A percentile compares a stretch with the other conserved stretches of the same genome.
Conservation (phyloP, 2,888 invertebrate species). For the Phlogophora meticulosa region DNA sequence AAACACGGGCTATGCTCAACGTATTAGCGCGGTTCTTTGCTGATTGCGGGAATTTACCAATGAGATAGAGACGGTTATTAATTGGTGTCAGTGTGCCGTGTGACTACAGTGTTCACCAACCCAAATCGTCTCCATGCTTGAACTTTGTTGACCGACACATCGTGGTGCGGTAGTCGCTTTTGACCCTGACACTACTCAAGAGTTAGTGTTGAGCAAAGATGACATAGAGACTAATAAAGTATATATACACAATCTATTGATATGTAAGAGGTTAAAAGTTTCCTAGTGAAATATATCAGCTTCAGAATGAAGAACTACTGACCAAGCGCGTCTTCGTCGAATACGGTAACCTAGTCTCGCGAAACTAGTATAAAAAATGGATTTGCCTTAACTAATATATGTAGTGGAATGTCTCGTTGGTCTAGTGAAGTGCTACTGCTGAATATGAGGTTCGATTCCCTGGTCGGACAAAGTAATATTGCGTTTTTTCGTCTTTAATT, state of each 20-base stretch:
- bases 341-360: background rate
- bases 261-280: conserved; percentile 69
- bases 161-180: conserved; percentile 40
- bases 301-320: background rate
- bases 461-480: too few relatives aligned
- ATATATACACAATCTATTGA: conserved; percentile 68
- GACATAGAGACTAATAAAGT: conserved; percentile 64
- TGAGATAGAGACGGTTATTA: conserved; percentile 66
- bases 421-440: too few relatives aligned
- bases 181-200: conserved; percentile 60
- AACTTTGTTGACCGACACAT: conserved; percentile 51
- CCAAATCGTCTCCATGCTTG: conserved; percentile 33
- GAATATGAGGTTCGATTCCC: too few relatives aligned
- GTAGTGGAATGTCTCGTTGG: too few relatives aligned
- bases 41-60: conserved; percentile 75
- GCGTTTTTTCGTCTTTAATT: too few relatives aligned
- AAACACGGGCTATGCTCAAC: conserved; percentile 78
- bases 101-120: conserved; percentile 59
- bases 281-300: conserved; percentile 8
- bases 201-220: conserved; percentile 58
- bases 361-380: conserved; percentile 5
- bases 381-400: conserved; percentile 19
- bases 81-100: conserved; percentile 79
- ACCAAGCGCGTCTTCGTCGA: background rate
- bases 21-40: conserved; percentile 78